Evolutionary conservation across 2,797 vertebrate genomes (phyloP), one percentile per base, ranked within the genome.

Genomic region (Prionace glauca): DNA sequence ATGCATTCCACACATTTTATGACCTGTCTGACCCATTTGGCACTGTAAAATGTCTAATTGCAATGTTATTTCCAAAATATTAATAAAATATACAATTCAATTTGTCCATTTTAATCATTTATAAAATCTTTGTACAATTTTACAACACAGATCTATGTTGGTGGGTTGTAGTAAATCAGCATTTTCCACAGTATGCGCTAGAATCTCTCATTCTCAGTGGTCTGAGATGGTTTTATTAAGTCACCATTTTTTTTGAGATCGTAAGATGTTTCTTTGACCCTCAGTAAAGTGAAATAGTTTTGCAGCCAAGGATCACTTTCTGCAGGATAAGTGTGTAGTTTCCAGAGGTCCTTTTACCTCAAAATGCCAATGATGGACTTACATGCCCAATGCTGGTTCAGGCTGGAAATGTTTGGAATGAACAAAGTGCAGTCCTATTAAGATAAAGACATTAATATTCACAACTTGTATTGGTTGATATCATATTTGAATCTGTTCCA

Each of bases 41-140:
- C 18, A 32, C 24, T 18, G 10, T 26, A 74, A 45, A 56, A 56
- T 94, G 45, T 95, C 14, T 94, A 45, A 45, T 29, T 71, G 45
- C 45, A 94, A 74, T 94, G 71, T 74, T 93, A n/a, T 36, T 71
- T 71, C 72, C 69, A 94, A 94, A 74, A 94, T 50, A 94, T 50
- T 45, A 94, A 94, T 94, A 94, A 94, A 94, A 65, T 32, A 3
- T 94, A 45, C 4, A 8, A 20, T 92, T 72, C 45, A 56, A 50
- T 95, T 56, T 60, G 69, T 94, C 26, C 29, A 74, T 77, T 95
- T 67, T 95, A 77, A 95, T 77, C 29, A 60, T 77, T 50, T 56
- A 50, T 69, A 95, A 94, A 45, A 74, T 71, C 20, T 36, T 2
- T 12, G 12, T 50, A 72, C 65, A 71, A 26, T 69, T 69, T 93